These are phyloP conservation scores for Chymomyza procnemis DNA, from an alignment of 2,888 invertebrate species.

Conservation along the genomic window DNA sequence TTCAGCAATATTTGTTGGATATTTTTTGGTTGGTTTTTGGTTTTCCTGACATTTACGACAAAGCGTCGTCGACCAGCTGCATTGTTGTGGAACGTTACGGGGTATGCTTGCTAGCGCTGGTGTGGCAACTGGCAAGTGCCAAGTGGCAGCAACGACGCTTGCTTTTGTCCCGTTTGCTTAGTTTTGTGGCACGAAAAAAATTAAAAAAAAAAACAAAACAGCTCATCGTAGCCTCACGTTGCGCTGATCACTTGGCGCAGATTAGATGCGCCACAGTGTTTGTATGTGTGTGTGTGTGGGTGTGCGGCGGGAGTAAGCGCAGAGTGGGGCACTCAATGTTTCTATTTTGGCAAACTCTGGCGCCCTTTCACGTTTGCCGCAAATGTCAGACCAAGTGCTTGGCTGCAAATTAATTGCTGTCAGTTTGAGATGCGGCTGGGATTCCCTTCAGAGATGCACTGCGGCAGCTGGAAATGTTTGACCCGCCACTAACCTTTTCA, in stretches of 20 bases:
- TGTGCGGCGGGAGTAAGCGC: slow-evolving; percentile 5
- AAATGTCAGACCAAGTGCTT: slow-evolving; percentile 51
- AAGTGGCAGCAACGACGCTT: slow-evolving; percentile 8
- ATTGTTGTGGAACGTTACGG: slow-evolving; percentile 22
- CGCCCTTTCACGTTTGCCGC: slow-evolving; percentile 65
- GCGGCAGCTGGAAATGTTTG: background rate
- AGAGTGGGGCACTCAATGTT: slow-evolving; percentile 50
- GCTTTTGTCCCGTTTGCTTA: slow-evolving; percentile 54
- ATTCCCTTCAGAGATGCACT: background rate
- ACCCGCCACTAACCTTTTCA: background rate
- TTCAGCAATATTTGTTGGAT: slow-evolving; percentile 31
- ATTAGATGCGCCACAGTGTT: slow-evolving; percentile 16
- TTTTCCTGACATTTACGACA: background rate
- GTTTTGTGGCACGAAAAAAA: slow-evolving; percentile 57
- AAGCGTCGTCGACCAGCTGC: background rate
- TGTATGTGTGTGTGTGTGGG: background rate
- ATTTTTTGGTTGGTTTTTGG: background rate
- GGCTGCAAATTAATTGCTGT: slow-evolving; percentile 52
- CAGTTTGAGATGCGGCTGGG: background rate
- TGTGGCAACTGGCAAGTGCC: slow-evolving; percentile 53
- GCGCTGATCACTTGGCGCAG: slow-evolving; percentile 35
- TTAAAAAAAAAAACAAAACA: slow-evolving; percentile 12
- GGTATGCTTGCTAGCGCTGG: no score
- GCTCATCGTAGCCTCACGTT: slow-evolving; percentile 45
- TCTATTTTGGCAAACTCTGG: slow-evolving; percentile 51